These are phyloP conservation scores for Scomber colias DNA, from an alignment of 2,113 vertebrate species.

Conservation along the genomic window DNA sequence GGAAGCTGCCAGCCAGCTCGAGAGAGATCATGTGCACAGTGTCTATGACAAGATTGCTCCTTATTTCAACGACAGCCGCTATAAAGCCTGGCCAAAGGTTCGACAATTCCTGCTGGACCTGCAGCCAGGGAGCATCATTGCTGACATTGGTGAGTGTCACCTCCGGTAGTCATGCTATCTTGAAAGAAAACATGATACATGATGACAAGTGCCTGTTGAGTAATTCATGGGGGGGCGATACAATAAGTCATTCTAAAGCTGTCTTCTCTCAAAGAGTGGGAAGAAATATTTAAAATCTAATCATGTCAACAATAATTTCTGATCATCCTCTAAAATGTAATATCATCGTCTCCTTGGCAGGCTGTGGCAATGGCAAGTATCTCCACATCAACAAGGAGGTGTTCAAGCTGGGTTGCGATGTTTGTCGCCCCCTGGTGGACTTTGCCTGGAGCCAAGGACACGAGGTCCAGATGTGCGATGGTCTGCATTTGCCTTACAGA, in stretches of 20 bases:
- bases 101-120: slow-evolving; percentile 86
- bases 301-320: not conserved
- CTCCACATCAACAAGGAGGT: slow-evolving; percentile 85
- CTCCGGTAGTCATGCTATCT: not conserved
- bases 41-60: slow-evolving; percentile 88
- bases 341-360: slow-evolving; percentile 62
- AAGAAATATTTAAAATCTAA: not conserved
- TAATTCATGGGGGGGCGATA: no score
- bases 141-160: slow-evolving; percentile 81
- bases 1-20: slow-evolving; percentile 84
- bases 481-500: slow-evolving; percentile 80
- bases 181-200: slow-evolving; percentile 1
- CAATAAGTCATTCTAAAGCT: not conserved
- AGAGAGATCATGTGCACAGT: slow-evolving; percentile 84
- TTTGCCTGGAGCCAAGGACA: slow-evolving; percentile 79
- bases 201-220: not conserved
- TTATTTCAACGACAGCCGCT: slow-evolving; percentile 84
- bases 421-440: slow-evolving; percentile 85
- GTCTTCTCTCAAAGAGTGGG: not conserved
- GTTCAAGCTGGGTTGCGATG: slow-evolving; percentile 85
- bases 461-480: slow-evolving; percentile 83
- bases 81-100: slow-evolving; percentile 87
- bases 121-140: slow-evolving; percentile 85
- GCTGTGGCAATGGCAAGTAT: slow-evolving; percentile 88
- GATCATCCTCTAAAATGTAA: not conserved